Percentiles rank a stretch among this genome's conserved stretches.
These are phyloP conservation scores for Lasioglossum albipes DNA, from an alignment of 1,140 invertebrate genomes.

Conservation along the genomic window DNA sequence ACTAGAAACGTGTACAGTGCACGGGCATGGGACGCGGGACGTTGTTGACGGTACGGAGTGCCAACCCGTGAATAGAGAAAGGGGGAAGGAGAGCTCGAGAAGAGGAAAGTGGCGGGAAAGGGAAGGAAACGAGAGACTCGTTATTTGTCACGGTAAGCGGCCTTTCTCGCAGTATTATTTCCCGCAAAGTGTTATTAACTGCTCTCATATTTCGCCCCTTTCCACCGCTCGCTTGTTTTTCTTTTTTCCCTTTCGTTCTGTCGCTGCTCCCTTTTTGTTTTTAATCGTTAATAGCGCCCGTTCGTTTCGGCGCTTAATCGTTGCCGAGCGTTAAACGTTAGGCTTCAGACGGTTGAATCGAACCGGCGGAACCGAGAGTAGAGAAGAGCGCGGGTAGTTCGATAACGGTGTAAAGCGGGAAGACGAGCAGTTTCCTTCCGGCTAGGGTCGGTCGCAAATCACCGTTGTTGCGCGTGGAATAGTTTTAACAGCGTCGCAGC, in stretches of 20 bases:
- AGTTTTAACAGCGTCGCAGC: slow-evolving; percentile 79
- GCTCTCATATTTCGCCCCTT: slow-evolving; percentile 79
- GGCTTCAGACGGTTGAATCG: neutral
- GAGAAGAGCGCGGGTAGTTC: neutral
- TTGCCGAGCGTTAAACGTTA: slow-evolving; percentile 68
- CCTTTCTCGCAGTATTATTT: slow-evolving; percentile 80
- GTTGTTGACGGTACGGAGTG: slow-evolving; percentile 67
- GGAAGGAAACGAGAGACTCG: slow-evolving; percentile 67
- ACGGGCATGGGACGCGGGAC: slow-evolving; percentile 6
- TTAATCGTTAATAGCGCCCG: slow-evolving; percentile 76
- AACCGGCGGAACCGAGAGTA: neutral
- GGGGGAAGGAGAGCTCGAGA: slow-evolving; percentile 35
- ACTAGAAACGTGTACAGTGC: slow-evolving; percentile 52
- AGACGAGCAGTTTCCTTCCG: slow-evolving; percentile 65
- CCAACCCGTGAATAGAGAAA: slow-evolving; percentile 58
- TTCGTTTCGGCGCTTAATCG: slow-evolving; percentile 72
- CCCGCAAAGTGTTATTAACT: slow-evolving; percentile 81
- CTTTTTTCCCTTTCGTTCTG: slow-evolving; percentile 63
- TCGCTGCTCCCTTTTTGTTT: slow-evolving; percentile 68
- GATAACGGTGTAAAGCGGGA: slow-evolving; percentile 34
- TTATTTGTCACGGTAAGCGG: slow-evolving; percentile 80
- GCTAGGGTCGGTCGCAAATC: slow-evolving; percentile 77
- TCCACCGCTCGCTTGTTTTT: slow-evolving; percentile 72
- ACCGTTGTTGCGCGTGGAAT: slow-evolving; percentile 78
- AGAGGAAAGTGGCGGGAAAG: slow-evolving; percentile 50